Percentiles rank a stretch among this genome's conserved stretches.
Conservation (phyloP, 2,888 invertebrate genomes). For the Drosophila paramelanica region DNA sequence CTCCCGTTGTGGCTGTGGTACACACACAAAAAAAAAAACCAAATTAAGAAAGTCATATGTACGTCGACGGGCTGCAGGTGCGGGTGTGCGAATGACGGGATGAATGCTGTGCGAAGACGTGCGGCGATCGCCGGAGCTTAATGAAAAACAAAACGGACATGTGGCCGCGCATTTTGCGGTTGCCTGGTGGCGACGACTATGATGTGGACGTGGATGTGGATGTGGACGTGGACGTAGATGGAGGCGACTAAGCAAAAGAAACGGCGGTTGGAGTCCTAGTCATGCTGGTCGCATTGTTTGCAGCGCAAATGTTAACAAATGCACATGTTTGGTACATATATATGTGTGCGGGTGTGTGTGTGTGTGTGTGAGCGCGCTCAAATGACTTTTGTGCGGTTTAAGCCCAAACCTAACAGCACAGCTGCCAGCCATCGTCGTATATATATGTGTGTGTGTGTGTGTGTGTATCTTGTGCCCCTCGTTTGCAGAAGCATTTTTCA, state of each 20-base stretch:
- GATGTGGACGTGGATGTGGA: not conserved
- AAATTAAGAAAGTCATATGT: constrained; percentile 65
- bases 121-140: constrained; percentile 40
- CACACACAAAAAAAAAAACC: constrained; percentile 45
- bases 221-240: not conserved
- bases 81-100: constrained; percentile 18
- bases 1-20: constrained; percentile 47
- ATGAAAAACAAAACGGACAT: constrained; percentile 63
- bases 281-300: constrained; percentile 40
- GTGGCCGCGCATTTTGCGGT: constrained; percentile 72
- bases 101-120: constrained; percentile 34
- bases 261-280: constrained; percentile 26
- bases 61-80: constrained; percentile 7
- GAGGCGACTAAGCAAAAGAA: constrained; percentile 48
- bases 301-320: constrained; percentile 43
- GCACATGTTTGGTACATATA: constrained; percentile 11
- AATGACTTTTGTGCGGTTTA: constrained; percentile 83
- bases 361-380: constrained; percentile 74
- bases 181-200: constrained; percentile 40
- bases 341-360: constrained; percentile 7
- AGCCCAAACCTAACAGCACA: constrained; percentile 54
- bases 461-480: constrained; percentile 33
- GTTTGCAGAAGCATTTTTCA: constrained; percentile 76
- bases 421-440: constrained; percentile 31
- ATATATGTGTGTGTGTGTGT: constrained; percentile 6